Evolutionary conservation across 2,797 vertebrate genomes (phyloP).

Genomic region (Hypotaenidia philippensis): DNA sequence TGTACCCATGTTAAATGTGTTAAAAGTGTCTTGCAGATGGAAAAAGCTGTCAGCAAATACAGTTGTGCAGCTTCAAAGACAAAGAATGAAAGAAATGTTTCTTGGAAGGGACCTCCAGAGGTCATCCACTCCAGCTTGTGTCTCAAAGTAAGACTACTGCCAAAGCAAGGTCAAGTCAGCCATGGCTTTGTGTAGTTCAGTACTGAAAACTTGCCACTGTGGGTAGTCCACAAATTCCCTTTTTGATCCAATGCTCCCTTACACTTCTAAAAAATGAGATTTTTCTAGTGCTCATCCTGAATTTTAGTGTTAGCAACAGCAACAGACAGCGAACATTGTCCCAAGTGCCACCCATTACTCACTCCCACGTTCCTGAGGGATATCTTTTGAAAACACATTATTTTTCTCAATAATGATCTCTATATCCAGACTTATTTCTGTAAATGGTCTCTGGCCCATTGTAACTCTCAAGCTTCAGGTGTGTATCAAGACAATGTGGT

Average conservation of each 20-base stretch:
- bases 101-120: background rate
- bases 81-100: background rate
- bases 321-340: background rate
- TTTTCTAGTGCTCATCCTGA: background rate
- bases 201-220: background rate
- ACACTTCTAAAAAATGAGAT: background rate
- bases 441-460: background rate
- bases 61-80: background rate
- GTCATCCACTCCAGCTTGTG: background rate
- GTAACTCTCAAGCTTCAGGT: background rate
- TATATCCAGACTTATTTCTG: background rate
- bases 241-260: background rate
- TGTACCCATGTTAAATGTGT: background rate
- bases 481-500: background rate
- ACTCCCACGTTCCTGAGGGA: background rate
- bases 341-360: background rate
- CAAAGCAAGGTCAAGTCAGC: background rate
- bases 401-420: background rate
- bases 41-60: background rate
- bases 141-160: background rate
- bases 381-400: accelerated
- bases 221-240: background rate
- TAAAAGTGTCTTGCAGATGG: background rate
- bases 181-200: background rate
- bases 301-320: background rate